Conservation (phyloP, 1,140 invertebrate genomes). For the Philopotamus ludificatus region DNA sequence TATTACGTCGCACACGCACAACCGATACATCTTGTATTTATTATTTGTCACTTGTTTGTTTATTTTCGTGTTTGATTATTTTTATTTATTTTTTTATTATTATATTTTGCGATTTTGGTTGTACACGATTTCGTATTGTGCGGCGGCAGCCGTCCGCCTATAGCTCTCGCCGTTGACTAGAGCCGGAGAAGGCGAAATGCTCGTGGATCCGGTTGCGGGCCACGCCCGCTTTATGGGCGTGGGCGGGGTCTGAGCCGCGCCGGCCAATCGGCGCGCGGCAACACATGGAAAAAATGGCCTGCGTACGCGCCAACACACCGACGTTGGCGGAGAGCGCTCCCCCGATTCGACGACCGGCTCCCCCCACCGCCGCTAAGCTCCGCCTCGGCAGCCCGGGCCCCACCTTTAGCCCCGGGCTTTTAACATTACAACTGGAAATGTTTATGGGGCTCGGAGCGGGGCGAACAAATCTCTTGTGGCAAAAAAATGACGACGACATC, state of each 20-base stretch:
- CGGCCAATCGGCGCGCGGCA: not conserved
- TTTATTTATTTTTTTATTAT: not conserved
- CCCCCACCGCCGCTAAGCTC: not conserved
- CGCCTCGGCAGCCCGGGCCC: slow-evolving; percentile 10
- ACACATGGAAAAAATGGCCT: not conserved
- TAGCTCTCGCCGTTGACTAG: not conserved
- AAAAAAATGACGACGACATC: slow-evolving; percentile 30
- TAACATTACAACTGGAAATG: slow-evolving; percentile 28
- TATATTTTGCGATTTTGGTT: not conserved
- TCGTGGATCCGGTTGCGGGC: not conserved
- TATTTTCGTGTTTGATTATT: not conserved
- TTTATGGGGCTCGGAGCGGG: slow-evolving; percentile 21
- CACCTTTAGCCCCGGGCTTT: slow-evolving; percentile 22
- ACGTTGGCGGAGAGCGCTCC: slow-evolving; percentile 29
- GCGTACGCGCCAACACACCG: slow-evolving; percentile 20
- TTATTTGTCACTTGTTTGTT: not conserved
- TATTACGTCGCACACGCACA: too few species aligned
- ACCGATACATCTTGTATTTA: not conserved
- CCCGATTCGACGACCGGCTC: slow-evolving; percentile 35
- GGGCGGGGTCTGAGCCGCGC: slow-evolving; percentile 1
- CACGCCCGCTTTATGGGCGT: not conserved
- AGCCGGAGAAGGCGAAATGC: not conserved
- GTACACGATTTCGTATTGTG: not conserved
- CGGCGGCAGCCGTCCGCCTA: not conserved
- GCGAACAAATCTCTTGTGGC: slow-evolving; percentile 37